Evolutionary conservation across 2,797 vertebrate genomes (phyloP).

Genomic region (Fringilla coelebs): DNA sequence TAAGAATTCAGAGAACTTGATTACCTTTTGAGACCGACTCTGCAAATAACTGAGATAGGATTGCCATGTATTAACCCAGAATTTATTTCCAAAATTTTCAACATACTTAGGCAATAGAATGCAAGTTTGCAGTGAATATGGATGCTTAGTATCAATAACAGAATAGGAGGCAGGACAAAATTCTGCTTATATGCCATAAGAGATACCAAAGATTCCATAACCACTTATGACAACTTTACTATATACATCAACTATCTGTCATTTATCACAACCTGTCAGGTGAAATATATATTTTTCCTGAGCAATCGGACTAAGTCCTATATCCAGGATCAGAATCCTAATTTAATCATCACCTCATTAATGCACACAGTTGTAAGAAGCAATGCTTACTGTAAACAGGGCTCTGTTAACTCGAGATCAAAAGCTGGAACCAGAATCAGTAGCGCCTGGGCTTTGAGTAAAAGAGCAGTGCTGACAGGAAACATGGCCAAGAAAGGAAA

Average conservation of each 20-base stretch:
- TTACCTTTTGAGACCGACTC: neutral
- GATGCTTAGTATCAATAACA: neutral
- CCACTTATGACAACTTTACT: neutral
- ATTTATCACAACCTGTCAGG: neutral
- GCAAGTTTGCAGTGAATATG: neutral
- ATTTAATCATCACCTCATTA: neutral
- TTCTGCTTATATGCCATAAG: neutral
- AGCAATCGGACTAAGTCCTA: neutral
- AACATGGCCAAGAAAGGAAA: neutral
- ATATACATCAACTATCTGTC: neutral
- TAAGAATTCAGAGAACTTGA: neutral
- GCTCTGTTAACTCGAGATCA: neutral
- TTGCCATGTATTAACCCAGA: neutral
- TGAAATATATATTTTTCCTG: neutral
- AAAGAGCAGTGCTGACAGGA: neutral
- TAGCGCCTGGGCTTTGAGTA: neutral
- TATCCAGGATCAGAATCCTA: neutral
- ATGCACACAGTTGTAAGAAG: neutral
- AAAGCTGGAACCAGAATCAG: neutral
- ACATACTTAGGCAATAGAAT: neutral
- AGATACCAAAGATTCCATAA: neutral
- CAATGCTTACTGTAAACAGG: neutral
- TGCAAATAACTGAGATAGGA: neutral
- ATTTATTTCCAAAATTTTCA: neutral
- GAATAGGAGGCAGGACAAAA: neutral